A percentile compares a stretch with the other conserved stretches of the same genome.
These are phyloP conservation scores for Tragelaphus strepsiceros DNA, from an alignment of 2,113 vertebrate genomes.

Conservation along the genomic window DNA sequence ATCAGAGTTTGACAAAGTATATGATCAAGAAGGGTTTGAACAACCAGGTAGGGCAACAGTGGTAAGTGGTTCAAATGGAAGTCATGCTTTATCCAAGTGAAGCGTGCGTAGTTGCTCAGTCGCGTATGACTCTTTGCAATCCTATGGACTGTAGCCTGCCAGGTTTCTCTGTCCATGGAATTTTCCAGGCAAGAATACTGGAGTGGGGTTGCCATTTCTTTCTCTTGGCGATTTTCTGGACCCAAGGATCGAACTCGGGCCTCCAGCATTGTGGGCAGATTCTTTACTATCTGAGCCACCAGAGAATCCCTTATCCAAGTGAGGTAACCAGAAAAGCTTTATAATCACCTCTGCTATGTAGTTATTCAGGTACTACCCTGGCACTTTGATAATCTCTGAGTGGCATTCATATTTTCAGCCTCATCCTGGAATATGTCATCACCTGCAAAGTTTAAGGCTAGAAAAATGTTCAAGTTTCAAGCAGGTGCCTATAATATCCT, in stretches of 20 bases:
- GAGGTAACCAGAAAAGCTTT: not conserved
- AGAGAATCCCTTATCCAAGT: not conserved
- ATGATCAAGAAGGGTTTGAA: not conserved
- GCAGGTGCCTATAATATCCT: not conserved
- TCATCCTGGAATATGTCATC: not conserved
- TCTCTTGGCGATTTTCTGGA: not conserved
- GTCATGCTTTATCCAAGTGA: not conserved
- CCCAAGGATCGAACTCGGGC: not conserved
- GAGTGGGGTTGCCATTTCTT: not conserved
- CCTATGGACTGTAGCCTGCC: not conserved
- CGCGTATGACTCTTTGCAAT: not conserved
- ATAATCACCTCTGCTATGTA: not conserved
- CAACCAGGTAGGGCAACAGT: not conserved
- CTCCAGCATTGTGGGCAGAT: accelerated
- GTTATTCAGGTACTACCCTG: not conserved
- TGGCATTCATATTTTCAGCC: not conserved
- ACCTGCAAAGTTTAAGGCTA: not conserved
- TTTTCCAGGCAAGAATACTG: not conserved
- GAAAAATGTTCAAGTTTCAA: not conserved
- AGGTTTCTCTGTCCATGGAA: not conserved
- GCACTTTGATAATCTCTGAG: not conserved
- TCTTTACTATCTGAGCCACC: not conserved
- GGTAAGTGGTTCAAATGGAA: not conserved
- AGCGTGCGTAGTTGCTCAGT: not conserved
- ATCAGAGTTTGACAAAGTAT: not conserved